A percentile compares a stretch with the other conserved stretches of the same genome.
Conservation (phyloP, 2,113 vertebrate genomes). For the Macquaria australasica region DNA sequence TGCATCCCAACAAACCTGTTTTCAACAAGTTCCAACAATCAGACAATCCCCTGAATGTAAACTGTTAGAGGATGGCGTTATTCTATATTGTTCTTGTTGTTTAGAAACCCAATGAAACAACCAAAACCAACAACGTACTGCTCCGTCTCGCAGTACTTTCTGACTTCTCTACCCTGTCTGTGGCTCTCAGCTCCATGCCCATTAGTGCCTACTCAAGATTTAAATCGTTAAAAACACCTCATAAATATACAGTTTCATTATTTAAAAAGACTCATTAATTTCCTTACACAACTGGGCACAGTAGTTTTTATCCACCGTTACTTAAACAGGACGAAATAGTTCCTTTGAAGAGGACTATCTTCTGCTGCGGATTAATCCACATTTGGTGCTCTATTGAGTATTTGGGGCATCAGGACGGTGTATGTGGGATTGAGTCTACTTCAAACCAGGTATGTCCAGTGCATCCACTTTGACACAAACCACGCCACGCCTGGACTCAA, state of each 20-base stretch:
- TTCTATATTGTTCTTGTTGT: not conserved
- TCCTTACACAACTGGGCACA: not conserved
- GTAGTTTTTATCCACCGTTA: not conserved
- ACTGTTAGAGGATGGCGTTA: not conserved
- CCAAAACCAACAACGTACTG: not conserved
- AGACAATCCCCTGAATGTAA: not conserved
- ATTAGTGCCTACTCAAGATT: not conserved
- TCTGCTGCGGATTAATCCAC: not conserved
- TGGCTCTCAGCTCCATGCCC: not conserved
- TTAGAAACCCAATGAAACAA: not conserved
- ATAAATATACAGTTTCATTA: not conserved
- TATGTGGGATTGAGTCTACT: not conserved
- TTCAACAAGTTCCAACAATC: not conserved
- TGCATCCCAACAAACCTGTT: not conserved
- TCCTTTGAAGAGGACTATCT: not conserved
- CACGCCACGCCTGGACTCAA: not conserved
- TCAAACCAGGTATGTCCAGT: not conserved
- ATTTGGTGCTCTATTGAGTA: not conserved
- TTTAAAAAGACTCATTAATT: not conserved
- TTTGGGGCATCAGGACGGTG: not conserved
- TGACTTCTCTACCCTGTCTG: not conserved
- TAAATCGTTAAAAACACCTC: not conserved
- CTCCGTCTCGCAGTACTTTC: not conserved
- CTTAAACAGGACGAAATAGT: not conserved
- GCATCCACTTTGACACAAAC: not conserved